Evolutionary conservation across 1,140 invertebrate genomes (phyloP).

Genomic region (Ladona fulva): DNA sequence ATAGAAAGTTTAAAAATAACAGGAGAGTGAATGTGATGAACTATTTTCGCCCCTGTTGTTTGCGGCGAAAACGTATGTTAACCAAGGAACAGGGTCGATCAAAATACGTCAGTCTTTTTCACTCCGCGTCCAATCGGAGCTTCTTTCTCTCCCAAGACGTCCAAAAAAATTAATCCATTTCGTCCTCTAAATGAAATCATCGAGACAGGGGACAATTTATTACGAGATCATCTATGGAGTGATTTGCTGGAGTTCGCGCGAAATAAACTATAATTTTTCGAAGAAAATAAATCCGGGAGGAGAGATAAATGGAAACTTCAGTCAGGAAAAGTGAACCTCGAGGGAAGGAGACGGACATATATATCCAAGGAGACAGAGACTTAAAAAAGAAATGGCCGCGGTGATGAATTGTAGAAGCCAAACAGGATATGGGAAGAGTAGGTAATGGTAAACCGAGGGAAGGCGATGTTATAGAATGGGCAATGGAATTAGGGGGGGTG

Average conservation of each 20-base stretch:
- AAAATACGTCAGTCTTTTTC: too few species aligned
- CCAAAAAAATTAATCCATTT: too few species aligned
- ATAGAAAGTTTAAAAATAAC: too few species aligned
- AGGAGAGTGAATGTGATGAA: too few species aligned
- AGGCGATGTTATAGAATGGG: neutral
- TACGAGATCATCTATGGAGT: neutral
- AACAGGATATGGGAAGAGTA: slow-evolving; percentile 2
- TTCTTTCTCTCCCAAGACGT: too few species aligned
- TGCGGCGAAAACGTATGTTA: too few species aligned
- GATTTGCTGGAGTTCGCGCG: neutral
- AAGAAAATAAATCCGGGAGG: neutral
- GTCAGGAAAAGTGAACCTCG: neutral
- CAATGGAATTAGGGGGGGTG: slow-evolving; percentile 3
- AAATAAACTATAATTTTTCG: neutral
- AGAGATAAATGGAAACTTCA: neutral
- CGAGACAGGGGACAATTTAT: neutral
- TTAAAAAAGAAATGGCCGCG: neutral
- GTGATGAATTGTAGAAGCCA: slow-evolving; percentile 9
- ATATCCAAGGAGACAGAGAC: neutral
- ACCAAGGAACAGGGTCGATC: too few species aligned
- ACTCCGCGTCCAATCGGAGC: too few species aligned
- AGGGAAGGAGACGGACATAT: neutral
- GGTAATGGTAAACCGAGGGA: neutral
- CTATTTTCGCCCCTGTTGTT: too few species aligned
- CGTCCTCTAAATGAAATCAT: too few species aligned